Evolutionary conservation across 2,797 vertebrate genomes (phyloP).

Genomic region (Sebastes paucispinis): DNA sequence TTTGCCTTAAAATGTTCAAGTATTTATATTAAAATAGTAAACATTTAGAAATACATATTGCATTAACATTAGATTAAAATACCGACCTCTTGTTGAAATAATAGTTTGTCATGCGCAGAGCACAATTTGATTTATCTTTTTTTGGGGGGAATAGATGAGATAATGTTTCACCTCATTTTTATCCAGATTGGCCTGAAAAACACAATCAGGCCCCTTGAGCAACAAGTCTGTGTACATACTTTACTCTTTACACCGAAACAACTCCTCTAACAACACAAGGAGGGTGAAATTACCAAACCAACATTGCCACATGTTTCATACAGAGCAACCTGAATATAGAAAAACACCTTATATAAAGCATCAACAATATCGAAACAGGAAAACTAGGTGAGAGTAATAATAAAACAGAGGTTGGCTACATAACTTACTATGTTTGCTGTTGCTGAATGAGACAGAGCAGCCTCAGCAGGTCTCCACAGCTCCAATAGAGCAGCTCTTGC

Average conservation of each 20-base stretch:
- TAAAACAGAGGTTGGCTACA: not conserved
- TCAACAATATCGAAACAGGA: not conserved
- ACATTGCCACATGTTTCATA: not conserved
- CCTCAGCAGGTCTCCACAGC: constrained; percentile 41
- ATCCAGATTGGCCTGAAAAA: not conserved
- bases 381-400: not conserved
- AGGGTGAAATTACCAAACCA: constrained; percentile 22
- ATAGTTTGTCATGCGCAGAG: not conserved
- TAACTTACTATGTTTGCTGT: constrained; percentile 42
- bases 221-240: constrained; percentile 19
- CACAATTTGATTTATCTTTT: not conserved
- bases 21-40: not conserved
- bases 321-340: not conserved
- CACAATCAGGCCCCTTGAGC: constrained; percentile 17
- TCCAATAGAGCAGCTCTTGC: constrained; percentile 44
- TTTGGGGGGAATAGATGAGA: not conserved
- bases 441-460: constrained; percentile 21
- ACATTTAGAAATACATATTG: not conserved
- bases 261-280: constrained; percentile 22
- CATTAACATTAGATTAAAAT: not conserved
- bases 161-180: not conserved
- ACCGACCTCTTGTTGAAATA: not conserved
- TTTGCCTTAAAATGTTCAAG: not conserved
- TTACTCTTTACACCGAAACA: constrained; percentile 58
- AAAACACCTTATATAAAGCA: not conserved